Evolutionary conservation across 2,888 invertebrate genomes (phyloP).

Genomic region (Sarcophaga variegata): DNA sequence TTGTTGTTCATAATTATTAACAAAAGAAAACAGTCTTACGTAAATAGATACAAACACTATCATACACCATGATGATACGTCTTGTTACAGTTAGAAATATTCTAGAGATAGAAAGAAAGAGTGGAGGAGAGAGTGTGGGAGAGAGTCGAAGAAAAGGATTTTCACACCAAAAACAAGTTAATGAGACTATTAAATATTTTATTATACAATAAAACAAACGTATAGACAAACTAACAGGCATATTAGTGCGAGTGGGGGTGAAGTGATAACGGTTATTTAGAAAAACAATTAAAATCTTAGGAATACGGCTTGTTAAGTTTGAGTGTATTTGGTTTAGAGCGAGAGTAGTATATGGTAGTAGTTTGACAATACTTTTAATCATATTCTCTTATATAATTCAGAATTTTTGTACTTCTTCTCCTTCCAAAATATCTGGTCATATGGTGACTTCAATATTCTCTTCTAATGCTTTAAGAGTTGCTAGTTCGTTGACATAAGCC

Average conservation of each 20-base stretch:
- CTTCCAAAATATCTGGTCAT: too few relatives aligned
- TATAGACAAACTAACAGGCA: too few relatives aligned
- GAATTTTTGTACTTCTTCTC: too few relatives aligned
- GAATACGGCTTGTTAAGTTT: constrained; percentile 1
- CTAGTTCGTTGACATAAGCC: too few relatives aligned
- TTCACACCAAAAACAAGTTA: constrained; percentile 51
- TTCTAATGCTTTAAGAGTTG: too few relatives aligned
- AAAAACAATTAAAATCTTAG: constrained; percentile 34
- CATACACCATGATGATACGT: not conserved
- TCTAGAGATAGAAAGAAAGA: too few relatives aligned
- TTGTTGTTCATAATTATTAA: constrained; percentile 34
- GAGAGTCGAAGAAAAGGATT: constrained; percentile 10
- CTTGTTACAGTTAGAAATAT: constrained; percentile 5
- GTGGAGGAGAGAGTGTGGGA: too few relatives aligned
- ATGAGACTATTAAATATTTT: constrained; percentile 57
- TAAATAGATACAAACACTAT: not conserved
- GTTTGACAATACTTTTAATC: constrained; percentile 27
- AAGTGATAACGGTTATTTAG: not conserved
- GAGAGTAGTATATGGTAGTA: constrained; percentile 17
- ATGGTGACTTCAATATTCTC: too few relatives aligned
- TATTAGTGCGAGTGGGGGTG: too few relatives aligned
- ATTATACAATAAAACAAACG: constrained; percentile 41
- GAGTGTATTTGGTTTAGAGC: constrained; percentile 1
- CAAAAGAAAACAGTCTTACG: constrained; percentile 32
- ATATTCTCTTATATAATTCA: too few relatives aligned